Evolutionary conservation across 2,888 invertebrate species (phyloP).

Genomic region (Lymantria monacha): DNA sequence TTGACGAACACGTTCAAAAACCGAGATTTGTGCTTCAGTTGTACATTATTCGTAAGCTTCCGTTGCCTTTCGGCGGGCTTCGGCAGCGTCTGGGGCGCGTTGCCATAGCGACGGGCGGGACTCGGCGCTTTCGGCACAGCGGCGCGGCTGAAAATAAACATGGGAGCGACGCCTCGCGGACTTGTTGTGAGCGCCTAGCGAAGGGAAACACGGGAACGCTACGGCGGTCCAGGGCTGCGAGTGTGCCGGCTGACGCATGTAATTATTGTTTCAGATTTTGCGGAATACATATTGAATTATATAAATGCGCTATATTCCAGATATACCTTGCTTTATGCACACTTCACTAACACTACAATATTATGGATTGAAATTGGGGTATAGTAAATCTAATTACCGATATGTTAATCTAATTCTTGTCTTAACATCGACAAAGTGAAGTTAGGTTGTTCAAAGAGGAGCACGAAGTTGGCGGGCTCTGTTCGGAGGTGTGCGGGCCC

Average conservation of each 20-base stretch:
- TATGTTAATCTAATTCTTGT: no score
- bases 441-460: no score
- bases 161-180: constrained; percentile 48
- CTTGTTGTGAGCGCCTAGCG: constrained; percentile 25
- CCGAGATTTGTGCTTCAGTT: constrained; percentile 18
- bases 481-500: constrained; percentile 31
- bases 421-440: no score
- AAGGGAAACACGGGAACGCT: constrained; percentile 32
- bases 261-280: constrained; percentile 35
- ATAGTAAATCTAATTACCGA: no score
- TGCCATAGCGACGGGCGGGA: constrained; percentile 64
- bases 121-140: constrained; percentile 57
- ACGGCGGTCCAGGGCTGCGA: constrained; percentile 22
- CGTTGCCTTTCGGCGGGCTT: constrained; percentile 47
- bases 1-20: constrained; percentile 31
- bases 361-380: no score
- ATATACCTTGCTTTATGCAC: background rate
- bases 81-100: constrained; percentile 72
- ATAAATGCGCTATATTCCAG: background rate
- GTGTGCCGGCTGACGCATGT: constrained; percentile 17
- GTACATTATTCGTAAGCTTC: constrained; percentile 34
- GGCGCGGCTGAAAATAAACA: constrained; percentile 74
- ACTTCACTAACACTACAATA: background rate
- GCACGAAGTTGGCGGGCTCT: constrained; percentile 26
- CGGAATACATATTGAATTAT: constrained; percentile 26